Evolutionary conservation across 2,888 invertebrate species (phyloP), one percentile per base, ranked within the genome.

Genomic region (Sinodicranocentrus sp.): DNA sequence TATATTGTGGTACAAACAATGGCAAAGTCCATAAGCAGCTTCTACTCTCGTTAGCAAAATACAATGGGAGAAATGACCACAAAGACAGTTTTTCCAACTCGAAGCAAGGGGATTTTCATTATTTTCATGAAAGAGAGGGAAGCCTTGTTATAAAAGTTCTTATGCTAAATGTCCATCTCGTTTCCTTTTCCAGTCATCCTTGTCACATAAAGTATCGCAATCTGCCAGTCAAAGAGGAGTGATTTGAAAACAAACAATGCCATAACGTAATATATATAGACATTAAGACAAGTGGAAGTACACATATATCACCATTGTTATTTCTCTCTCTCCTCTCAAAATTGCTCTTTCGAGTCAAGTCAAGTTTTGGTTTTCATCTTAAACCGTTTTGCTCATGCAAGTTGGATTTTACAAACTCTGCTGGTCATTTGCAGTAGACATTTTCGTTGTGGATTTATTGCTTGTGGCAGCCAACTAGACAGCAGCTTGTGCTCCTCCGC

Each of bases 201-300:
- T 82, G 82, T 82, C 82, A 82, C 82, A 73, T 75, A 82, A 82
- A 82, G 48, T 61, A 67, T 6, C 54, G 26, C 54, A 80, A 71
- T 71, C 79, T 79, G 79, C 63, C 71, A 79, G 63, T 79, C 63
- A 15, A n/a, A 48, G 48, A 8, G 80, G 80, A 80, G 67, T 80
- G 79, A 79, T 63, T 25, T 33, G 63, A 71, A 80, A 80, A 73
- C 80, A 80, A 80, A 80, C 43, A 80, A 72, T 71, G 21, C 10
- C 33, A 6, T 33, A n/a, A n/a, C n/a, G n/a, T n/a, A n/a, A n/a
- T n/a, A n/a, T n/a, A n/a, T n/a, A n/a, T n/a, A n/a, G n/a, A n/a
- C n/a, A n/a, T n/a, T n/a, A 33, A 33, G 33, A 33, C 33, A 33
- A 33, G 5, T 33, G 10, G 5, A 33, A 33, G 33, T 33, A 10